These are phyloP conservation scores for Astropecten irregularis DNA, from an alignment of 53 echinoderm and acorn worm genomes.

Conservation along the genomic window DNA sequence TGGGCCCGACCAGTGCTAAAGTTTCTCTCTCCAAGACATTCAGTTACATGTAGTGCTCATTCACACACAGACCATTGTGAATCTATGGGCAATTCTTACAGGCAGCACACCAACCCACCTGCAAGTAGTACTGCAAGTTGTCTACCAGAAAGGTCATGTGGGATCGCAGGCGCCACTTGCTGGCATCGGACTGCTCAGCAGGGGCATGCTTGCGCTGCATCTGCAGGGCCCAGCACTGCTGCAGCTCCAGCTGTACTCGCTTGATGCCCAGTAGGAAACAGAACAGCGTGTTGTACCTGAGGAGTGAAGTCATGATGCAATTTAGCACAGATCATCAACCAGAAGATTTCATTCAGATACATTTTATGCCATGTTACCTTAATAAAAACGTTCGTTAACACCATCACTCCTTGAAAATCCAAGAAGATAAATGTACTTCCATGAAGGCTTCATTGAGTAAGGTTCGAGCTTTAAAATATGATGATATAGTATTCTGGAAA, in stretches of 20 bases:
- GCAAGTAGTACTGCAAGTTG: conserved; percentile 93
- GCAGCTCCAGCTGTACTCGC: conserved; percentile 88
- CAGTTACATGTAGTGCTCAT: no score
- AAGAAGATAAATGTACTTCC: no score
- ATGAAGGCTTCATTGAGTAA: no score
- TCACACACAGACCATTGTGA: no score
- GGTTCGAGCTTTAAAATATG: no score
- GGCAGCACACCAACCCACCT: no score
- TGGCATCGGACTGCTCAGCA: conserved; percentile 64
- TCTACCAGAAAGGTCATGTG: conserved; percentile 97
- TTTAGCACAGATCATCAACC: neutral
- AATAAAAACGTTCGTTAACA: no score
- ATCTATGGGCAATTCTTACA: no score
- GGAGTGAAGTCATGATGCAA: neutral
- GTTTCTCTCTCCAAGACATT: no score
- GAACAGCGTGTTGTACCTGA: conserved; percentile 93
- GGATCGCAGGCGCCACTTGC: conserved; percentile 82
- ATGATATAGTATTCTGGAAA: no score
- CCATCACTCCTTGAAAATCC: no score
- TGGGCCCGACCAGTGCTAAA: no score
- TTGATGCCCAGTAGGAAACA: conserved; percentile 85
- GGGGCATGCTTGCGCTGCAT: conserved; percentile 84
- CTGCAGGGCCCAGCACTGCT: conserved; percentile 97
- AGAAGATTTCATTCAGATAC: neutral
- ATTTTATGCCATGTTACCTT: neutral